These are phyloP conservation scores for Holothuria scabra DNA, from an alignment of 53 echinoderm and acorn worm species.

Conservation along the genomic window DNA sequence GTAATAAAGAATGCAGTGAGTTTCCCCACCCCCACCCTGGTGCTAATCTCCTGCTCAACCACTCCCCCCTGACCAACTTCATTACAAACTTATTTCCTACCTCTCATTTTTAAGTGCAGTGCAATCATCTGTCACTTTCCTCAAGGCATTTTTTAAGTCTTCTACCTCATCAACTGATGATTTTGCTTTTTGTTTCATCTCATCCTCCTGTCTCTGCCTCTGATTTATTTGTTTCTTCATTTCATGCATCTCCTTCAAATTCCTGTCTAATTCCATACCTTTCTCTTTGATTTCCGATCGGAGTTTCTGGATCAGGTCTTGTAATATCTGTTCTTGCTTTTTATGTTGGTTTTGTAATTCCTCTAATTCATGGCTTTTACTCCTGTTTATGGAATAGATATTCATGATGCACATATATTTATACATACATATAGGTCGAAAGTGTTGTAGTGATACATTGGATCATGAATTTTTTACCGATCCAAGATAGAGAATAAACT, in stretches of 20 bases:
- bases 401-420: too few species aligned
- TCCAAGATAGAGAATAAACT: too few species aligned
- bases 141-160: constrained; percentile 65
- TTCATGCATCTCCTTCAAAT: constrained; percentile 55
- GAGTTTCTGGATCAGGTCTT: constrained; percentile 72
- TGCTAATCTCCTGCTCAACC: too few species aligned
- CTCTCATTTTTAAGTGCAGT: constrained; percentile 80
- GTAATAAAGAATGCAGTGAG: too few species aligned
- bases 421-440: too few species aligned
- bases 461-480: too few species aligned
- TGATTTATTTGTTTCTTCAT: constrained; percentile 56
- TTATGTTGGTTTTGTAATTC: constrained; percentile 64
- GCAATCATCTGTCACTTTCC: constrained; percentile 71
- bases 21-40: too few species aligned
- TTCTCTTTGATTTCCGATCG: constrained; percentile 79
- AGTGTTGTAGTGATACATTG: too few species aligned
- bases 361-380: constrained; percentile 78
- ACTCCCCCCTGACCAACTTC: too few species aligned
- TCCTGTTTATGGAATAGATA: constrained; percentile 52
- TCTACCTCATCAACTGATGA: constrained; percentile 66
- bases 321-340: constrained; percentile 70
- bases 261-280: constrained; percentile 65
- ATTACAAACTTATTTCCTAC: constrained; percentile 21
- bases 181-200: constrained; percentile 63
- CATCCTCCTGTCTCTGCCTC: constrained; percentile 61